Evolutionary conservation across 2,113 vertebrate genomes (phyloP).

Genomic region (Nothocercus nigrocapillus): DNA sequence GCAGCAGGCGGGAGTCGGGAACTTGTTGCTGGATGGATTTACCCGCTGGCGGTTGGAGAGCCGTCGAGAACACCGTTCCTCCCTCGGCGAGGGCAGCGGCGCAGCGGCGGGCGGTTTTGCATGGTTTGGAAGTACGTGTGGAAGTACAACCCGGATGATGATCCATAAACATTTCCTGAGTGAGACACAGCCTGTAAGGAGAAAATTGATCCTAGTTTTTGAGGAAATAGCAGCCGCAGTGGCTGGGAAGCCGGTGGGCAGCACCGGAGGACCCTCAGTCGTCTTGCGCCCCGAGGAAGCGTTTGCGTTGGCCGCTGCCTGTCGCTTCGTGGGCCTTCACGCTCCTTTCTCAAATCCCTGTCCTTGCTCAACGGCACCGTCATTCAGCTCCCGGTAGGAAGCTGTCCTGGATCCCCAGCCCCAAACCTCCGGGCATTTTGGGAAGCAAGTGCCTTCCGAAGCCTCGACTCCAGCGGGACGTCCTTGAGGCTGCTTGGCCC

Average conservation of each 20-base stretch:
- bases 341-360: neutral
- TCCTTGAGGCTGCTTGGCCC: neutral
- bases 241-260: neutral
- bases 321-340: neutral
- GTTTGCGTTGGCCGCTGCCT: neutral
- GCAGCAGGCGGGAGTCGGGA: neutral
- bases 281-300: neutral
- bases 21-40: neutral
- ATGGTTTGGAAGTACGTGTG: neutral
- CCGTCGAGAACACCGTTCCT: fast-evolving
- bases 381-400: neutral
- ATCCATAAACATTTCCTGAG: neutral
- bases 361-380: neutral
- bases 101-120: too few relatives aligned
- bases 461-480: neutral
- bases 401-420: neutral
- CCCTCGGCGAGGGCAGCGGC: too few relatives aligned
- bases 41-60: neutral
- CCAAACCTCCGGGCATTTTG: neutral
- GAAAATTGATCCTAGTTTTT: neutral
- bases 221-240: neutral
- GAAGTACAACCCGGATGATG: neutral
- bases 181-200: neutral
- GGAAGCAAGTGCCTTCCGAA: neutral
- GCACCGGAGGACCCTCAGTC: neutral